Evolutionary conservation across 2,113 vertebrate genomes (phyloP).

Genomic region (Edolisoma coerulescens): DNA sequence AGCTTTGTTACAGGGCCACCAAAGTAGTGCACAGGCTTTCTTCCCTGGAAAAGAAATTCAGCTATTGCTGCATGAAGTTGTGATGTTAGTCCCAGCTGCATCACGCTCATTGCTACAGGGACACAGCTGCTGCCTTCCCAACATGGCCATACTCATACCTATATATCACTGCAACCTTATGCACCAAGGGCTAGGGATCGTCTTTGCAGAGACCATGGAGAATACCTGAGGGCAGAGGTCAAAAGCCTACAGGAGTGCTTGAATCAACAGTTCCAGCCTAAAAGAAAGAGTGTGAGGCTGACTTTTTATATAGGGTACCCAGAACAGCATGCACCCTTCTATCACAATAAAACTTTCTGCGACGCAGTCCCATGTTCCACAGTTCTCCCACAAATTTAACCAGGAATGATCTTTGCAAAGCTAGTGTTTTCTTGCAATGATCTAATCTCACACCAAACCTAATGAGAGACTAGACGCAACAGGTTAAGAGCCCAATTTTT

Average conservation of each 20-base stretch:
- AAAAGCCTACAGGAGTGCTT: background rate
- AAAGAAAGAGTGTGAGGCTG: background rate
- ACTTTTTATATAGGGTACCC: background rate
- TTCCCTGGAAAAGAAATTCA: background rate
- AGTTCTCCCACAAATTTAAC: background rate
- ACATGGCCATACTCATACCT: background rate
- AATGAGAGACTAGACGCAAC: background rate
- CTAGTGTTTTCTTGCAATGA: background rate
- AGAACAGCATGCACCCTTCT: background rate
- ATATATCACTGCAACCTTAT: background rate
- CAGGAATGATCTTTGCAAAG: background rate
- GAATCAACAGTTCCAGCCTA: background rate
- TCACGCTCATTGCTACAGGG: accelerated
- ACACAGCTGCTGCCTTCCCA: background rate
- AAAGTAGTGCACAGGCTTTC: background rate
- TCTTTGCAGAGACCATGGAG: background rate
- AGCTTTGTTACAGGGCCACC: background rate
- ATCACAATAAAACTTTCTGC: background rate
- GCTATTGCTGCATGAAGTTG: background rate
- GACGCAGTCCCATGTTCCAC: background rate
- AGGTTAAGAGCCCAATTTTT: background rate
- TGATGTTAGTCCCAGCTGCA: background rate
- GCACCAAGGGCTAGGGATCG: background rate
- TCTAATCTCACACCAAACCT: background rate
- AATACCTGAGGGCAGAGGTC: background rate